Evolutionary conservation across 2,113 vertebrate genomes (phyloP).

Genomic region (Kryptolebias marmoratus): DNA sequence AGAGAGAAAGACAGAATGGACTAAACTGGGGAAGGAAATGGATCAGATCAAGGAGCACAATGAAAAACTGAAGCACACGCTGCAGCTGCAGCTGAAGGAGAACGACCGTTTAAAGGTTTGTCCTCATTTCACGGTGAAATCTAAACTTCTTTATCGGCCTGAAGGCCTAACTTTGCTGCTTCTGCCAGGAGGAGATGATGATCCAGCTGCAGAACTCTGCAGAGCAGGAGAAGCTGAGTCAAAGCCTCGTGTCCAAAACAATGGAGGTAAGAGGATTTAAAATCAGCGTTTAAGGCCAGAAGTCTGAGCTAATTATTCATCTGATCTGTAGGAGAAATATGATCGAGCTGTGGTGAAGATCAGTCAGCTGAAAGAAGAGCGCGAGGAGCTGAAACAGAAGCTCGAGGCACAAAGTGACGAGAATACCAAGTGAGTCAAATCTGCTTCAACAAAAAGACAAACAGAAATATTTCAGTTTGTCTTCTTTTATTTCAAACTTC

Average conservation of each 20-base stretch:
- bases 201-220: constrained; percentile 17
- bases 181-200: constrained; percentile 46
- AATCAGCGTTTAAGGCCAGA: background rate
- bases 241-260: constrained; percentile 8
- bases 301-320: background rate
- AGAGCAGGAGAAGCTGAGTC: constrained; percentile 2
- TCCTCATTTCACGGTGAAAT: background rate
- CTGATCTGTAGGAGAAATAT: constrained; percentile 56
- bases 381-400: constrained; percentile 31
- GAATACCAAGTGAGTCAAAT: constrained; percentile 44
- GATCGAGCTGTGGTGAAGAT: constrained; percentile 70
- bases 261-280: constrained; percentile 44
- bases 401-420: constrained; percentile 52
- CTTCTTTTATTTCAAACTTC: no score
- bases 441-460: background rate
- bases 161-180: background rate
- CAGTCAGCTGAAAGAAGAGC: constrained; percentile 62
- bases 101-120: constrained; percentile 61
- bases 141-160: background rate
- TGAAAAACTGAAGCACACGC: background rate
- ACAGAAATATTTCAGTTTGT: no score
- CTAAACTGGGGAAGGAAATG: constrained; percentile 34
- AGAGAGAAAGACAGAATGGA: constrained; percentile 25
- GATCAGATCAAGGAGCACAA: constrained; percentile 35
- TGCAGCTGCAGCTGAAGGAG: constrained; percentile 44